A percentile compares a stretch with the other conserved stretches of the same genome.
Conservation (phyloP, 2,113 vertebrate species). For the Orthochromis indermauri region DNA sequence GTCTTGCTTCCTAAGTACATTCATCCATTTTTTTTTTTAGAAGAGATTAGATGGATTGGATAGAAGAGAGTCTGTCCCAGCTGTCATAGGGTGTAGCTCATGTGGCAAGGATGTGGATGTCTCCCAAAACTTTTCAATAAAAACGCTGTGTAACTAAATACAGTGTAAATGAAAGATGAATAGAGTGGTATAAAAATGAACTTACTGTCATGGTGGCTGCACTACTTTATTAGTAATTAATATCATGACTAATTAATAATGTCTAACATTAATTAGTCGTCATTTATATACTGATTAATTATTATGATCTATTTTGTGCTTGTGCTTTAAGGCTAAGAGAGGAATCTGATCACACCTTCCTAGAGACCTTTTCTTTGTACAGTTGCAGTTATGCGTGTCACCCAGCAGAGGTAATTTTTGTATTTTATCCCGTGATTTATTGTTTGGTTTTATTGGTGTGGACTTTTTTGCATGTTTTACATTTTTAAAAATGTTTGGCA, state of each 20-base stretch:
- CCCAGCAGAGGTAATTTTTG: neutral
- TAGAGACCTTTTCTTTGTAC: neutral
- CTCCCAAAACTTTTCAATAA: neutral
- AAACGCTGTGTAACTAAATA: neutral
- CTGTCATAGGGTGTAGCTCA: neutral
- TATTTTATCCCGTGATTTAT: neutral
- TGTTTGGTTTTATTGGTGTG: neutral
- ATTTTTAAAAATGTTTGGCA: neutral
- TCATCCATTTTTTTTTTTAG: neutral
- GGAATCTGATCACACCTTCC: neutral
- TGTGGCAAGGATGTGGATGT: neutral
- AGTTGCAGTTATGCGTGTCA: neutral
- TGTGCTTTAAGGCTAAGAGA: neutral
- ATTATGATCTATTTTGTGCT: neutral
- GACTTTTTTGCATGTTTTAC: neutral
- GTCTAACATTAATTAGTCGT: neutral
- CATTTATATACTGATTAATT: neutral
- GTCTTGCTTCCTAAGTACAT: neutral
- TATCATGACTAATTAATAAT: neutral
- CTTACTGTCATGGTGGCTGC: neutral
- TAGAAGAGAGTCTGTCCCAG: neutral
- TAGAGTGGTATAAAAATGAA: neutral
- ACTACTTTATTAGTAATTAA: neutral
- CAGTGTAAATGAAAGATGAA: neutral
- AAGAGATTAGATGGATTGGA: neutral